Evolutionary conservation across 2,888 invertebrate genomes (phyloP).

Genomic region (Ectemnius continuus): DNA sequence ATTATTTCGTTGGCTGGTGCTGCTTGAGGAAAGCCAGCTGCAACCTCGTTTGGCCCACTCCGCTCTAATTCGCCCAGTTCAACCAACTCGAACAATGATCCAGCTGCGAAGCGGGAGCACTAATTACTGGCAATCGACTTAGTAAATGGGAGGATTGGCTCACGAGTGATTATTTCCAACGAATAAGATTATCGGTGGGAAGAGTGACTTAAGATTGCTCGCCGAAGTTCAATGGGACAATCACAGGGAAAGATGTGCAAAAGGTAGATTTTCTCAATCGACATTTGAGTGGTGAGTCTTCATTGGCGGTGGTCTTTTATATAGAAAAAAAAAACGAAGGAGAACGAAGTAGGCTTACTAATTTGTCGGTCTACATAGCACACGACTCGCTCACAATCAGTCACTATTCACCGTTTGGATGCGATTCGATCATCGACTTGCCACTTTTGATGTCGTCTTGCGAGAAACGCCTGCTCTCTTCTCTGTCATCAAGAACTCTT

Average conservation of each 20-base stretch:
- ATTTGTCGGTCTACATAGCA: conserved; percentile 34
- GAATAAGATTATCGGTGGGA: background rate
- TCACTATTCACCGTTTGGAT: conserved; percentile 47
- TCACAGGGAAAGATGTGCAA: too few species aligned
- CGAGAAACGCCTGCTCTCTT: too few species aligned
- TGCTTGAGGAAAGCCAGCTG: conserved; percentile 30
- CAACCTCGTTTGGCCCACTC: background rate
- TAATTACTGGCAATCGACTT: too few species aligned
- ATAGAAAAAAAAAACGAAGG: background rate
- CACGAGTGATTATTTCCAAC: too few species aligned
- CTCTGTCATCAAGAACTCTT: too few species aligned
- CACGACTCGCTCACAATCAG: conserved; percentile 48
- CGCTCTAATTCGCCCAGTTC: background rate
- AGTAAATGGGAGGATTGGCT: too few species aligned
- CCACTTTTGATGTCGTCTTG: conserved; percentile 37
- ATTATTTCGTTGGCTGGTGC: conserved; percentile 24
- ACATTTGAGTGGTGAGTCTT: background rate
- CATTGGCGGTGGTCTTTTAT: background rate
- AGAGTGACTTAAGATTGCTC: too few species aligned
- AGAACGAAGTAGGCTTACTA: conserved; percentile 35
- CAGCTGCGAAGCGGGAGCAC: too few species aligned
- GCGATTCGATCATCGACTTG: conserved; percentile 21
- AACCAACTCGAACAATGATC: background rate
- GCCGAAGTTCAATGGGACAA: too few species aligned
- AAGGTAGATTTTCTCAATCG: too few species aligned